Percentiles rank a stretch among this genome's conserved stretches.
Evolutionary conservation across 1,140 invertebrate genomes (phyloP).

Genomic region (Popillia japonica): DNA sequence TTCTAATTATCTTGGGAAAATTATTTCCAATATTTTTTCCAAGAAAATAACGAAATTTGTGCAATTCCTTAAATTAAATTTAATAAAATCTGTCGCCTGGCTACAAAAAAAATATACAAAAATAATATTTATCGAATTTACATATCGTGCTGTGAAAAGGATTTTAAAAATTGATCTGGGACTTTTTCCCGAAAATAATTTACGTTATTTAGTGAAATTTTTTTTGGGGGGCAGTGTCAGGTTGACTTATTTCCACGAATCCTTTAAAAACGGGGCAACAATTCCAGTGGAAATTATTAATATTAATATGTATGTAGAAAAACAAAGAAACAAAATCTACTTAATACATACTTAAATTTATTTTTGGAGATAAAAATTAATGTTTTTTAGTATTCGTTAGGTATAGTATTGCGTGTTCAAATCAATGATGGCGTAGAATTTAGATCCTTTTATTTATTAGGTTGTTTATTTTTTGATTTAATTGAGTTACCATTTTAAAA

Average conservation of each 20-base stretch:
- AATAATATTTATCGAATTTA: slow-evolving; percentile 53
- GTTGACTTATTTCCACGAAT: slow-evolving; percentile 44
- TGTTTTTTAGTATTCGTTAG: slow-evolving; percentile 36
- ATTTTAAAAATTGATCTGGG: slow-evolving; percentile 39
- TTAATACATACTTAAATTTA: slow-evolving; percentile 35
- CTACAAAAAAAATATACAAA: slow-evolving; percentile 12
- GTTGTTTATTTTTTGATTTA: not conserved
- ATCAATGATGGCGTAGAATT: slow-evolving; percentile 28
- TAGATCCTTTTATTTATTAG: slow-evolving; percentile 34
- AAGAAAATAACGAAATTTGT: slow-evolving; percentile 41
- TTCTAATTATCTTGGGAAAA: not conserved
- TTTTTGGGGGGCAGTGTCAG: not conserved
- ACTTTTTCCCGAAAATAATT: not conserved
- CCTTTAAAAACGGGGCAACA: slow-evolving; percentile 47
- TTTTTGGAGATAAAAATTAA: slow-evolving; percentile 37
- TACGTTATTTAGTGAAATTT: slow-evolving; percentile 28
- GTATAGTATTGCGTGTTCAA: slow-evolving; percentile 32
- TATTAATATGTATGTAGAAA: not conserved
- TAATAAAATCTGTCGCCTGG: slow-evolving; percentile 36
- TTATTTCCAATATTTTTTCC: not conserved
- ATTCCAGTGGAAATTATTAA: slow-evolving; percentile 47
- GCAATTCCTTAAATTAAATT: slow-evolving; percentile 47
- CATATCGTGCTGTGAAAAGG: slow-evolving; percentile 57
- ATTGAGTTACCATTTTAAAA: slow-evolving; percentile 27
- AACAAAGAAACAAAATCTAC: not conserved